Percentiles rank a stretch among this genome's conserved stretches.
phyloP scores from a whole-genome alignment of 2,113 vertebrate species.

The Paedocypris sp. region DNA sequence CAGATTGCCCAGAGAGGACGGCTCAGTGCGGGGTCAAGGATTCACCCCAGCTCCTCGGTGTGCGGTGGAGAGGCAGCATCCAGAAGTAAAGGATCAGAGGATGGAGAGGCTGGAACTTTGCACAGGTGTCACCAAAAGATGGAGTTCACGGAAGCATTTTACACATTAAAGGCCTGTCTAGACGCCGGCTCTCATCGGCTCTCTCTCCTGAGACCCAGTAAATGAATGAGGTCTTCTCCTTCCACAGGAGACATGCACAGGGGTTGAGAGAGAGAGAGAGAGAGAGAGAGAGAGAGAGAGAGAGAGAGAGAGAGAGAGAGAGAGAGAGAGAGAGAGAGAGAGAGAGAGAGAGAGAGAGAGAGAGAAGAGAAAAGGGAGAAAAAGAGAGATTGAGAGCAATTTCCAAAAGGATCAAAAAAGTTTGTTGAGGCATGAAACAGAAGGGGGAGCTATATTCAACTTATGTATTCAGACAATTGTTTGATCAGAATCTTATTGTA shows the following conservation, averaged over 20 bases:
- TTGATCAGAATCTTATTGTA: neutral
- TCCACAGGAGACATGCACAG: constrained; percentile 18
- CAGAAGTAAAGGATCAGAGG: neutral
- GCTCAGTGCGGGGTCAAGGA: constrained; percentile 53
- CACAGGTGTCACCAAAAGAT: constrained; percentile 43
- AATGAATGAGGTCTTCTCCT: constrained; percentile 39
- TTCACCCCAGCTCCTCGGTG: constrained; percentile 38
- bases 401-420: constrained; percentile 4
- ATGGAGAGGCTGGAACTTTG: constrained; percentile 25
- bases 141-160: constrained; percentile 42
- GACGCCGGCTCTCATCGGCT: constrained; percentile 38
- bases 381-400: too few relatives aligned
- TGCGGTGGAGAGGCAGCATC: constrained; percentile 22
- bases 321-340: too few relatives aligned
- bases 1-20: constrained; percentile 61
- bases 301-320: too few relatives aligned
- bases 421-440: constrained; percentile 11
- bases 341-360: too few relatives aligned
- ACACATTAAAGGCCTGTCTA: constrained; percentile 50
- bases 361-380: too few relatives aligned
- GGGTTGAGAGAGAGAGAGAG: neutral
- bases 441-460: constrained; percentile 15
- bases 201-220: constrained; percentile 31
- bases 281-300: too few relatives aligned
- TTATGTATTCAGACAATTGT: neutral